Evolutionary conservation across 2,113 vertebrate genomes (phyloP).

Genomic region (Chascanopsetta lugubris): DNA sequence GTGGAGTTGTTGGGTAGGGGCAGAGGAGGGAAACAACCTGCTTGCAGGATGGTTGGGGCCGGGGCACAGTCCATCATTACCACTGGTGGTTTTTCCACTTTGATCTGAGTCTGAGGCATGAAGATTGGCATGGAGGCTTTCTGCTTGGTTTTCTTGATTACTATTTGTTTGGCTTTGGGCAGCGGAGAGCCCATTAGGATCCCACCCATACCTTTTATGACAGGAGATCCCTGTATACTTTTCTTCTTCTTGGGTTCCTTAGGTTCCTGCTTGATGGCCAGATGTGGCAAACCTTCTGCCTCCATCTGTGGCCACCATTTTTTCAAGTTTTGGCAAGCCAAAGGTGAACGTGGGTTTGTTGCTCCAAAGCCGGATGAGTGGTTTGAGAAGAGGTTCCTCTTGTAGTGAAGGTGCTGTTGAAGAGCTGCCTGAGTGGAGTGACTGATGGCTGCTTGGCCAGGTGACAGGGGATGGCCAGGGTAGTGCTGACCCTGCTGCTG

Average conservation of each 20-base stretch:
- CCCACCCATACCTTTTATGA: slow-evolving; percentile 72
- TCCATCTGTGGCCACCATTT: slow-evolving; percentile 87
- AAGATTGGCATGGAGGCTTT: slow-evolving; percentile 90
- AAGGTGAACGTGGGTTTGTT: slow-evolving; percentile 50
- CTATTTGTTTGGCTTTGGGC: slow-evolving; percentile 88
- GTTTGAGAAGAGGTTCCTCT: slow-evolving; percentile 90
- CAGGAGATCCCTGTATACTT: slow-evolving; percentile 77
- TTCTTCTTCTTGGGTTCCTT: slow-evolving; percentile 92
- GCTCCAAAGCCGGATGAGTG: slow-evolving; percentile 68
- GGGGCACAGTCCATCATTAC: slow-evolving; percentile 63
- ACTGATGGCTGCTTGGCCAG: slow-evolving; percentile 80
- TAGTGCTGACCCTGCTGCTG: slow-evolving; percentile 76
- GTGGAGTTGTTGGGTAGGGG: slow-evolving; percentile 63
- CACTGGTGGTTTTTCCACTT: slow-evolving; percentile 81
- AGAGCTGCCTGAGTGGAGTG: slow-evolving; percentile 92
- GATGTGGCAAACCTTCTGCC: slow-evolving; percentile 59
- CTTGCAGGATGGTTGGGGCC: slow-evolving; percentile 55
- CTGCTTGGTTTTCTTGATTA: slow-evolving; percentile 91
- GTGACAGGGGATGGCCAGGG: slow-evolving; percentile 68
- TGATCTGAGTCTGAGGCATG: slow-evolving; percentile 87
- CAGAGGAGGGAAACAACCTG: slow-evolving; percentile 68
- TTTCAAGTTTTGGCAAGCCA: slow-evolving; percentile 79
- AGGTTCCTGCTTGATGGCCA: slow-evolving; percentile 84
- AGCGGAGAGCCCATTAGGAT: slow-evolving; percentile 59
- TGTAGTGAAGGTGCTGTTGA: slow-evolving; percentile 96